A percentile compares a stretch with the other conserved stretches of the same genome.
Evolutionary conservation across 2,113 vertebrate genomes (phyloP).

Genomic region (Cervus canadensis): DNA sequence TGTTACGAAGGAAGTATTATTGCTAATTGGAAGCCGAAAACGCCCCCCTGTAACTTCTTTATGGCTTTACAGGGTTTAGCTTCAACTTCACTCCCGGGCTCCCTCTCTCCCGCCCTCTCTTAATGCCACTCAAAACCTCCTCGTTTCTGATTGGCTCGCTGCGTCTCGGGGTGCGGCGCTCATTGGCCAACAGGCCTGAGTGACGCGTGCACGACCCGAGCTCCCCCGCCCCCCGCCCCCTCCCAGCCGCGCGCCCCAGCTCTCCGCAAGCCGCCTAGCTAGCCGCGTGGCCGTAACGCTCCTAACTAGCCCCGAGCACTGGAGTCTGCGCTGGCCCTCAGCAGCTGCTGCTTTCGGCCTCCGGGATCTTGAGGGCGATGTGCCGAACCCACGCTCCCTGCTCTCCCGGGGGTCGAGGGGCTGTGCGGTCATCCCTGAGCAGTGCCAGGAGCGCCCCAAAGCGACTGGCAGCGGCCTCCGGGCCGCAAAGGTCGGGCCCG

Average conservation of each 20-base stretch:
- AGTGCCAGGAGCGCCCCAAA: not conserved
- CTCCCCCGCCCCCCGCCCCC: not conserved
- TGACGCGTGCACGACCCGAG: not conserved
- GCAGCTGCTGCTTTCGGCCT: not conserved
- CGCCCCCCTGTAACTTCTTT: constrained; percentile 79
- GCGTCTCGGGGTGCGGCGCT: not conserved
- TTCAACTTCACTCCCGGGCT: constrained; percentile 80
- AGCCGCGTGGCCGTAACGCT: not conserved
- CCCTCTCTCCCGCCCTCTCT: constrained; percentile 60
- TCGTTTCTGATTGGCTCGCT: constrained; percentile 68
- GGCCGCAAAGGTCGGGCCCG: not conserved
- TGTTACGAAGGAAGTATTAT: constrained; percentile 55
- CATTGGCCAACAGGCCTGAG: constrained; percentile 63
- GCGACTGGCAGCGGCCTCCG: rapidly evolving
- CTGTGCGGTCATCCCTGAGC: not conserved
- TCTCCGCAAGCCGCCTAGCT: rapidly evolving
- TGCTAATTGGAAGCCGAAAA: constrained; percentile 77
- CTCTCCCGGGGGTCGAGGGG: not conserved
- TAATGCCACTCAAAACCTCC: constrained; percentile 71
- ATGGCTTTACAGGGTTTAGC: constrained; percentile 72
- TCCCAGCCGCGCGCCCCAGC: not conserved
- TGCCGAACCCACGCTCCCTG: not conserved
- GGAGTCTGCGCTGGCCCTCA: not conserved
- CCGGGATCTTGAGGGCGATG: not conserved
- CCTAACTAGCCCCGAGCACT: not conserved